Percentiles rank a stretch among this genome's conserved stretches.
Conservation (phyloP, 2,888 invertebrate species). For the Marasmarcha lunaedactyla region DNA sequence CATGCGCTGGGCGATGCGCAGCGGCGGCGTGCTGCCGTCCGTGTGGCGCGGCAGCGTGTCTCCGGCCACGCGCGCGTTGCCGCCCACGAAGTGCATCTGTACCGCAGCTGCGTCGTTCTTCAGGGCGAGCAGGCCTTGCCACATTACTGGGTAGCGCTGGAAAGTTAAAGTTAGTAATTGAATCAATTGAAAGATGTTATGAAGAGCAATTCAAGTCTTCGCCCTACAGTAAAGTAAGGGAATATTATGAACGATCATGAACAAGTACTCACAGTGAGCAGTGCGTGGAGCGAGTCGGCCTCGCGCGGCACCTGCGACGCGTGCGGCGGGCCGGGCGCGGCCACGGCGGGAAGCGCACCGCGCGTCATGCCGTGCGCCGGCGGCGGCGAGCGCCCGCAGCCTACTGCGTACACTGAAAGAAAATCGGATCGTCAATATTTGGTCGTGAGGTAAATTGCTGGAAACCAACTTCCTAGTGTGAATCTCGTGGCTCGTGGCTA, state of each 20-base stretch:
- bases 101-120: conserved; percentile 98
- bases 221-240: background rate
- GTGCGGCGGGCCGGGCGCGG: conserved; percentile 73
- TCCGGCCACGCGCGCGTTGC: conserved; percentile 89
- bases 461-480: no score
- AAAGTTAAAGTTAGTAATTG: no score
- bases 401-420: conserved; percentile 23
- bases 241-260: no score
- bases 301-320: conserved; percentile 85
- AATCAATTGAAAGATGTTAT: background rate
- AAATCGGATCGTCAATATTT: no score
- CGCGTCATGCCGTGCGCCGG: conserved; percentile 37
- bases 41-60: conserved; percentile 88
- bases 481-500: no score
- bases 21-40: conserved; percentile 85
- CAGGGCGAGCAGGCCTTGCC: conserved; percentile 94
- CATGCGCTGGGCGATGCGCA: conserved; percentile 98
- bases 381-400: conserved; percentile 35
- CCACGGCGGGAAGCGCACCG: conserved; percentile 40
- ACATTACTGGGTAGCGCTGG: conserved; percentile 95
- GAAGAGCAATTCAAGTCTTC: background rate
- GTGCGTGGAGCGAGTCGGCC: conserved; percentile 84
- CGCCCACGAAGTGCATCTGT: conserved; percentile 98
- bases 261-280: conserved; percentile 75
- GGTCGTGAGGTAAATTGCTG: background rate